Percentiles rank a stretch among this genome's conserved stretches.
These are phyloP conservation scores for Tupaia tana DNA, from an alignment of 2,113 vertebrate species.

Conservation along the genomic window DNA sequence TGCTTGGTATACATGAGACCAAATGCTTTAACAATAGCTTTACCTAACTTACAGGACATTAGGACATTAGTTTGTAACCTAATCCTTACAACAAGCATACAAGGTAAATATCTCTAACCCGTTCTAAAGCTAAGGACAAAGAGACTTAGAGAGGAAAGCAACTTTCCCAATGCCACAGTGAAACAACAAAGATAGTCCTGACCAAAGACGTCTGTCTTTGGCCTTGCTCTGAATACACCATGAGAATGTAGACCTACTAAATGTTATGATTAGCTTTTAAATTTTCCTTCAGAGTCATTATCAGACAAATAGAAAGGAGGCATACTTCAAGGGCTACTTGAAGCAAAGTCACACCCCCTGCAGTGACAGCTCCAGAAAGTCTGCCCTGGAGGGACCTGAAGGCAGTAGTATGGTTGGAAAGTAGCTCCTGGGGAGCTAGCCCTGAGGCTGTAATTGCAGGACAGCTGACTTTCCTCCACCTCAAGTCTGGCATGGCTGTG, in stretches of 20 bases:
- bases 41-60: no score
- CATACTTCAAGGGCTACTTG: not conserved
- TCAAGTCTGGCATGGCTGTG: not conserved
- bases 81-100: not conserved
- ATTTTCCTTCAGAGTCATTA: not conserved
- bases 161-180: not conserved
- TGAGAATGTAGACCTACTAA: not conserved
- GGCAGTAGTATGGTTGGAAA: not conserved
- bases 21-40: not conserved
- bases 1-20: not conserved
- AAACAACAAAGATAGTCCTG: not conserved
- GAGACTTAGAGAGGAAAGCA: conserved; percentile 27
- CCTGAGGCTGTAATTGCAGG: not conserved
- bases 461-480: not conserved
- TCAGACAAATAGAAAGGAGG: not conserved
- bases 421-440: not conserved
- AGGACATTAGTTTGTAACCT: not conserved
- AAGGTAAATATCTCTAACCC: not conserved
- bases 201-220: not conserved
- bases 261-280: not conserved
- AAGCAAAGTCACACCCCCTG: not conserved
- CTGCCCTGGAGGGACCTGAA: not conserved
- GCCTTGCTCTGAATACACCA: not conserved
- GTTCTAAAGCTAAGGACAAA: not conserved
- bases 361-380: not conserved